Evolutionary conservation across 2,888 invertebrate species (phyloP).

Genomic region (Hyles lineata): DNA sequence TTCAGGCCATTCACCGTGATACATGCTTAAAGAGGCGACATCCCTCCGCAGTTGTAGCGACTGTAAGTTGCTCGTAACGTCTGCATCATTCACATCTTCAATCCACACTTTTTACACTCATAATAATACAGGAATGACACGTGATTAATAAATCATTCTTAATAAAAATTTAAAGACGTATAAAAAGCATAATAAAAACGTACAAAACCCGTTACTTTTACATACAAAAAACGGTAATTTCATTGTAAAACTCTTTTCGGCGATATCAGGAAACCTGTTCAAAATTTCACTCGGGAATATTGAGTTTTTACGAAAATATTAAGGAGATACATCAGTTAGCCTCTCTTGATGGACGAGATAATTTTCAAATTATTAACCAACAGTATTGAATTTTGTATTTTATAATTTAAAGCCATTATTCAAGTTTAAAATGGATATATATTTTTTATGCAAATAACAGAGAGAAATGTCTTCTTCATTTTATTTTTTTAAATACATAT

Average conservation of each 20-base stretch:
- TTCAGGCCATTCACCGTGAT: no score
- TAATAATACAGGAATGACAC: background rate
- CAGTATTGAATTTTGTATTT: background rate
- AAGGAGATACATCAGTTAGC: background rate
- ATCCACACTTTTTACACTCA: background rate
- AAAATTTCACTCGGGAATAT: constrained; percentile 12
- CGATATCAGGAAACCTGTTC: constrained; percentile 17
- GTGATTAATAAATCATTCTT: constrained; percentile 17
- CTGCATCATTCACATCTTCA: no score
- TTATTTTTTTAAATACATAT: no score
- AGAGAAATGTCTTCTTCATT: no score
- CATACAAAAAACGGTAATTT: constrained; percentile 33
- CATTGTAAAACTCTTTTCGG: constrained; percentile 21
- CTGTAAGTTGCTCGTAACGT: no score
- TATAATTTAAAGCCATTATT: no score
- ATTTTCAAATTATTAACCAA: background rate
- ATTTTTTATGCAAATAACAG: no score
- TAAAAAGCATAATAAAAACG: constrained; percentile 32
- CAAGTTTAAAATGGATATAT: no score
- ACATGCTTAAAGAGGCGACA: no score
- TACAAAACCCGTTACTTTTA: constrained; percentile 19
- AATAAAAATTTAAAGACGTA: background rate
- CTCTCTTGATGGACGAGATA: background rate
- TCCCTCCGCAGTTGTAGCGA: no score
- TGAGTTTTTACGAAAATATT: constrained; percentile 5